Evolutionary conservation across 2,113 vertebrate genomes (phyloP).

Genomic region (Sinosuthora webbiana): DNA sequence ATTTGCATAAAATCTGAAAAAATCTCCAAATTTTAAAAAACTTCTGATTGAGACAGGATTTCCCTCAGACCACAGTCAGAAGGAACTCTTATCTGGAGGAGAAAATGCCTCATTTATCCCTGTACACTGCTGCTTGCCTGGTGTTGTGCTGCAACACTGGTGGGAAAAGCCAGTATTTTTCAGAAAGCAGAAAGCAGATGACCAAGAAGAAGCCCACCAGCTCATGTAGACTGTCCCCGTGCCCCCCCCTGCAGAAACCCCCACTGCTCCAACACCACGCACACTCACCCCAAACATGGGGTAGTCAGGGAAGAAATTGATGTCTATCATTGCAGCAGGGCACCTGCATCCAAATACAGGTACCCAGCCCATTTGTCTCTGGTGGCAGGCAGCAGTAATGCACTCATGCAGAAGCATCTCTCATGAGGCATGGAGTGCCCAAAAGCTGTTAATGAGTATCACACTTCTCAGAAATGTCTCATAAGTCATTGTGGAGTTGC

Average conservation of each 20-base stretch:
- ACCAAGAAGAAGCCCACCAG: neutral
- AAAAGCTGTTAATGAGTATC: neutral
- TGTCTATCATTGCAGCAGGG: neutral
- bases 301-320: neutral
- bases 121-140: neutral
- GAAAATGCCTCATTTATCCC: neutral
- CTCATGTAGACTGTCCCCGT: fast-evolving
- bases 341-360: neutral
- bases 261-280: neutral
- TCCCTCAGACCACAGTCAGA: fast-evolving
- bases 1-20: neutral
- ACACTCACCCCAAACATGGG: neutral
- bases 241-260: fast-evolving
- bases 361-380: neutral
- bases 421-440: neutral
- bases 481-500: neutral
- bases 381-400: neutral
- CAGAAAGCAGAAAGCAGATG: neutral
- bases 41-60: neutral
- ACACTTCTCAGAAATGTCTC: neutral
- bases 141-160: neutral
- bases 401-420: neutral
- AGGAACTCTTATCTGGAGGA: neutral
- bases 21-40: neutral
- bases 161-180: neutral